Base-by-base conservation (phyloP, 2,888 invertebrate genomes). In the Brachyptera risi region DNA sequence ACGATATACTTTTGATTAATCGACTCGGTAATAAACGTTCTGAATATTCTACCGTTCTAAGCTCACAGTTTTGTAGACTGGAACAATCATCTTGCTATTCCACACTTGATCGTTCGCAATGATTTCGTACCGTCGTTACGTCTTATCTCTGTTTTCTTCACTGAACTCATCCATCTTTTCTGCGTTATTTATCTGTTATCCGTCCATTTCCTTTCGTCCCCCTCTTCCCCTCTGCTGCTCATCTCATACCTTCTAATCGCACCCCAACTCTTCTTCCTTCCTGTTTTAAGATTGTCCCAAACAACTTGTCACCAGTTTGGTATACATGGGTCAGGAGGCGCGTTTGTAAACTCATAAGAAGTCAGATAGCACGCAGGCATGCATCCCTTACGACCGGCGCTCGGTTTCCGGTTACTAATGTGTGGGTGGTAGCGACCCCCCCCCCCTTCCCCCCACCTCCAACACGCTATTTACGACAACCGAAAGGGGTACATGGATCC, bases 121-220 rank as follows among this genome's bases (percentile, higher is more conserved):
- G 47, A 47, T 47, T 47, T 19, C 47, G n/a, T 47, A 47, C n/a
- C 47, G 47, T 23, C 24, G 24, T 11, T 24, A 21, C 24, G 47
- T 21, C 47, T 47, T 47, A 47, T 47, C 47, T 44, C 44, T 47
- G 24, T 24, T 47, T 47, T 47, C 47, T 31, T 31, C 47, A 24
- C 2, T 13, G 23, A 24, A 47, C 47, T 47, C 47, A 47, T 47
- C 47, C 47, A 47, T 47, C 47, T 47, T 44, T 44, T 44, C 31
- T 47, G n/a, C 24, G 47, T 47, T 47, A 47, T 47, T 47, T 47
- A 47, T 47, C 47, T 47, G 24, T 47, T 47, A 47, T 47, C 47
- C 47, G 23, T 47, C 47, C 47, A 24, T 24, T 47, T 47, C 47
- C 47, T 47, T 47, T 47, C 47, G 47, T 47, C 47, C 47, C 23